A percentile compares a stretch with the other conserved stretches of the same genome.
Evolutionary conservation across 2,888 invertebrate species (phyloP).

Genomic region (Vandiemenella viatica): DNA sequence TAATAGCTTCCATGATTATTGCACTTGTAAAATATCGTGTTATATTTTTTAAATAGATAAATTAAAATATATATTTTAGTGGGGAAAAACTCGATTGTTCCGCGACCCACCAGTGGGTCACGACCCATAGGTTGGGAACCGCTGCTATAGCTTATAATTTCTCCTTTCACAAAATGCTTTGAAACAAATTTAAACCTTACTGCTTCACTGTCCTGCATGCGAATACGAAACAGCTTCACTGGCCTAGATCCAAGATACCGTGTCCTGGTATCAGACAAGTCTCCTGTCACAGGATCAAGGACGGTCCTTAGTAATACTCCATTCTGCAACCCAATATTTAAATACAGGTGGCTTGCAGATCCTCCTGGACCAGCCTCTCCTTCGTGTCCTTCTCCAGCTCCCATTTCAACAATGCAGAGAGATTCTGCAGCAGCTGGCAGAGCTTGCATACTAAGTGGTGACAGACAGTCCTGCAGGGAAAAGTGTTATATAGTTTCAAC

Average conservation of each 20-base stretch:
- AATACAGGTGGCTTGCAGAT: slow-evolving; percentile 40
- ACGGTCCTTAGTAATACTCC: slow-evolving; percentile 88
- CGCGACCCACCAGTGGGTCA: no score
- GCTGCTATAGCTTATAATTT: neutral
- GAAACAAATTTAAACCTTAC: slow-evolving; percentile 31
- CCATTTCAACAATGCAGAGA: slow-evolving; percentile 90
- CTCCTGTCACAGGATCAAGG: slow-evolving; percentile 88
- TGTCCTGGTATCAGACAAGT: slow-evolving; percentile 91
- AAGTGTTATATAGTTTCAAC: neutral
- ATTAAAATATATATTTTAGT: no score
- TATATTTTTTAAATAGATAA: no score
- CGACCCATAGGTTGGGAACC: no score
- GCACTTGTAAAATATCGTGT: no score
- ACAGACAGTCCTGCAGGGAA: slow-evolving; percentile 62
- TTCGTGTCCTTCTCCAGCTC: slow-evolving; percentile 40
- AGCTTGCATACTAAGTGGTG: slow-evolving; percentile 91
- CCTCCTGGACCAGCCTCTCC: slow-evolving; percentile 22
- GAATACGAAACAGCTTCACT: slow-evolving; percentile 89
- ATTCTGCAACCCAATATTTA: slow-evolving; percentile 95
- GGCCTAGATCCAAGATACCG: slow-evolving; percentile 90
- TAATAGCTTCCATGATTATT: no score
- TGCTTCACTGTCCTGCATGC: slow-evolving; percentile 91
- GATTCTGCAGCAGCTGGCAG: slow-evolving; percentile 93
- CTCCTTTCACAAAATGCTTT: neutral
- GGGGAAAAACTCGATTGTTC: no score